Percentiles rank a stretch among this genome's conserved stretches.
phyloP scores from a whole-genome alignment of 2,888 invertebrate species.

The Deilephila porcellus region DNA sequence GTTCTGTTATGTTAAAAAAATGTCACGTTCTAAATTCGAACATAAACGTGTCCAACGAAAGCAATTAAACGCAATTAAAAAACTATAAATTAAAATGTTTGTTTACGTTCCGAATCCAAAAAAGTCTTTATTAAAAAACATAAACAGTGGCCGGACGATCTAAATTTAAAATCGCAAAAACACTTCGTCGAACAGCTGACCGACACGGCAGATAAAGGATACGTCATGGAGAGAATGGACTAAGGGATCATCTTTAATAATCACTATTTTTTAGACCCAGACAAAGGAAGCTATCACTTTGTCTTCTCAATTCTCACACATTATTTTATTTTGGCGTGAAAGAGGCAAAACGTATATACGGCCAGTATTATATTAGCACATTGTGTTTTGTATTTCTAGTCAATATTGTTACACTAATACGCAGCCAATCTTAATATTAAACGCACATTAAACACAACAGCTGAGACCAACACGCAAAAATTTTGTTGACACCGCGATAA shows the following conservation, averaged over 20 bases:
- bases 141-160: background rate
- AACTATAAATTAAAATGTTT: slow-evolving; percentile 1
- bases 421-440: slow-evolving; percentile 2
- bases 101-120: slow-evolving; percentile 22
- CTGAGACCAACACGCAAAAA: too few relatives aligned
- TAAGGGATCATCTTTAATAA: too few relatives aligned
- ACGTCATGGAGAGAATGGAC: too few relatives aligned
- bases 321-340: too few relatives aligned
- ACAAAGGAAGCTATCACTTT: too few relatives aligned
- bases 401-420: background rate
- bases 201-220: slow-evolving; percentile 10
- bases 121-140: slow-evolving; percentile 25
- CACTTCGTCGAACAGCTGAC: slow-evolving; percentile 21
- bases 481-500: slow-evolving; percentile 12
- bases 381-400: too few relatives aligned
- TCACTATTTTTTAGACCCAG: too few relatives aligned
- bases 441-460: too few relatives aligned
- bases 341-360: too few relatives aligned
- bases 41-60: background rate
- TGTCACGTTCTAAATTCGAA: slow-evolving; percentile 13
- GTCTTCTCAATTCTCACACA: too few relatives aligned
- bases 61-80: background rate
- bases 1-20: slow-evolving; percentile 14
- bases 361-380: too few relatives aligned
- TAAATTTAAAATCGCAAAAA: slow-evolving; percentile 28